Evolutionary conservation across 2,797 vertebrate species (phyloP).

Genomic region (Hippoglossus hippoglossus): DNA sequence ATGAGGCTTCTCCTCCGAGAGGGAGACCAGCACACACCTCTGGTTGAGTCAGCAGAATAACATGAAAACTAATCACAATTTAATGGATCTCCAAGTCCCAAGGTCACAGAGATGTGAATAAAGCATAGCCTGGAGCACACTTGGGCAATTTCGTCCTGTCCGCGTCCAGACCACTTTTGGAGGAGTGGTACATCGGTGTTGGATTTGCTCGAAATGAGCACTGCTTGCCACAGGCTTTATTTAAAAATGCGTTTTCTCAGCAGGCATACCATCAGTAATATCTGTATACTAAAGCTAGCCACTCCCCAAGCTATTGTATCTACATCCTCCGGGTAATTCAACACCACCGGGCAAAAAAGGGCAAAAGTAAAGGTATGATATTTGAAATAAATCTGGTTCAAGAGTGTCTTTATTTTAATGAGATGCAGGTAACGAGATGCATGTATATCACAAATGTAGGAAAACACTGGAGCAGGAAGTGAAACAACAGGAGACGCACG

Average conservation of each 20-base stretch:
- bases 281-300: constrained; percentile 4
- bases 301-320: constrained; percentile 22
- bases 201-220: constrained; percentile 30
- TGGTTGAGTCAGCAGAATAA: constrained; percentile 71
- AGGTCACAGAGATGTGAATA: constrained; percentile 63
- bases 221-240: constrained; percentile 50
- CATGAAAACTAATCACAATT: constrained; percentile 76
- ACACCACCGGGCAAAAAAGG: background rate
- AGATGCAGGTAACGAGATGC: background rate
- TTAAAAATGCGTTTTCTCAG: constrained; percentile 47
- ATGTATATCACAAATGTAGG: background rate
- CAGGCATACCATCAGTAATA: constrained; percentile 35
- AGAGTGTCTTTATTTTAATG: background rate
- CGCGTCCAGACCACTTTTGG: constrained; percentile 22
- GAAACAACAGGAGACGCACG: background rate
- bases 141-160: constrained; percentile 32
- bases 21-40: constrained; percentile 27
- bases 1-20: constrained; percentile 63
- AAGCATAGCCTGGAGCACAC: constrained; percentile 53
- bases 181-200: constrained; percentile 25
- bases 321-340: constrained; percentile 6
- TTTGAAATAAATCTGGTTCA: constrained; percentile 17
- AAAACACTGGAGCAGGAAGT: background rate
- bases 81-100: constrained; percentile 64
- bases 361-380: constrained; percentile 9